Evolutionary conservation across 2,113 vertebrate species (phyloP).

Genomic region (Setophaga petechia): DNA sequence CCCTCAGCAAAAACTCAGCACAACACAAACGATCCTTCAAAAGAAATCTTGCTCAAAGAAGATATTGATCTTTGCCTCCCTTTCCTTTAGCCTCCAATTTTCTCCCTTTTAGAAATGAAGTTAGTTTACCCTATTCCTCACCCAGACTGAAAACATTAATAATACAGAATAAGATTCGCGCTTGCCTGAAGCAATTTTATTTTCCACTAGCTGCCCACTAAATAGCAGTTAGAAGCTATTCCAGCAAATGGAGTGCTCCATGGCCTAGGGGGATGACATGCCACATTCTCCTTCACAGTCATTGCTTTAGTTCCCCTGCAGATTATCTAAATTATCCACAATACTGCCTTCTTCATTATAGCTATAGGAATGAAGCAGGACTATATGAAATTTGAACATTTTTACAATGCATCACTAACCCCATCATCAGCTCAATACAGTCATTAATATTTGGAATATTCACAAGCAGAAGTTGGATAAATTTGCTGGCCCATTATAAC

Average conservation of each 20-base stretch:
- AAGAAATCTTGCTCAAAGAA: not conserved
- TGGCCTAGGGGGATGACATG: not conserved
- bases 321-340: constrained; percentile 49
- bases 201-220: constrained; percentile 53
- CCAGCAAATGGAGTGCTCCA: constrained; percentile 28
- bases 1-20: not conserved
- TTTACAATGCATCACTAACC: not conserved
- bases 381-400: not conserved
- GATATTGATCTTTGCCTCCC: not conserved
- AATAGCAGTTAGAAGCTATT: constrained; percentile 51
- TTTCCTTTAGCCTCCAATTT: not conserved
- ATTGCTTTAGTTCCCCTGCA: constrained; percentile 18
- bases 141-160: constrained; percentile 14
- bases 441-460: constrained; percentile 12
- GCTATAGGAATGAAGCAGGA: not conserved
- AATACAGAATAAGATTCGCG: constrained; percentile 38
- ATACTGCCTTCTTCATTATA: constrained; percentile 14
- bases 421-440: not conserved
- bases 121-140: constrained; percentile 1
- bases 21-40: not conserved
- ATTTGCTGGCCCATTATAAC: not conserved
- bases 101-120: not conserved
- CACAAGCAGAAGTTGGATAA: not conserved
- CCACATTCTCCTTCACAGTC: constrained; percentile 44
- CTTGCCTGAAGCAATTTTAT: constrained; percentile 48